Percentiles rank a stretch among this genome's conserved stretches.
These are phyloP conservation scores for Polyommatus iphigenia DNA, from an alignment of 2,888 invertebrate species.

Conservation along the genomic window DNA sequence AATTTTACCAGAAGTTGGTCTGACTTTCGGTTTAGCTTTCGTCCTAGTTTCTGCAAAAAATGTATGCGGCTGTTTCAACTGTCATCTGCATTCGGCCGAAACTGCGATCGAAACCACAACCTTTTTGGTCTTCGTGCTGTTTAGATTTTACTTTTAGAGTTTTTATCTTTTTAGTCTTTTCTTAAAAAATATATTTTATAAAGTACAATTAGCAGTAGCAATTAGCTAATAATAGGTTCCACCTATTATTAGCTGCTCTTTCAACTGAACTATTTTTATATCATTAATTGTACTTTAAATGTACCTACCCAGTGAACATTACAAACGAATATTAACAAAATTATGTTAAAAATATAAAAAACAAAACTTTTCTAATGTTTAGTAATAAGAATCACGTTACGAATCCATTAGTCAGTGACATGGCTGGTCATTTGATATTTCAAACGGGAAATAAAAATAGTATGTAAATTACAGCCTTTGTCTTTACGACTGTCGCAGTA, in stretches of 20 bases:
- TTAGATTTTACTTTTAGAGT: background rate
- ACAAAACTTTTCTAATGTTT: background rate
- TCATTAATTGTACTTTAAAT: too few relatives aligned
- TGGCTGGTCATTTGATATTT: constrained; percentile 24
- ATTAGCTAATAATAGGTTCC: too few relatives aligned
- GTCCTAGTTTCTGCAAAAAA: constrained; percentile 16
- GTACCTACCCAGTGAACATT: too few relatives aligned
- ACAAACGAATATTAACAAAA: too few relatives aligned
- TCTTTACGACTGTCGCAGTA: constrained; percentile 20
- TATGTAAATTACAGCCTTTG: constrained; percentile 22
- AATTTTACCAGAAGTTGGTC: background rate
- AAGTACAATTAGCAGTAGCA: background rate
- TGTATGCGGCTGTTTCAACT: constrained; percentile 5
- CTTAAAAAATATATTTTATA: too few relatives aligned
- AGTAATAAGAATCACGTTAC: constrained; percentile 12
- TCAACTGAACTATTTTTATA: too few relatives aligned
- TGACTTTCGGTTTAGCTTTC: background rate
- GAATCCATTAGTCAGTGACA: constrained; percentile 13
- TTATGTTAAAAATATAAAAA: too few relatives aligned
- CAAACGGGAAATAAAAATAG: constrained; percentile 20
- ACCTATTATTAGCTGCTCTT: too few relatives aligned
- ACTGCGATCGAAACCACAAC: constrained; percentile 14
- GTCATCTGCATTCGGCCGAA: background rate
- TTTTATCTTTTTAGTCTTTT: background rate
- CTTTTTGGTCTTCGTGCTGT: background rate